Conservation (phyloP, 2,888 invertebrate genomes). For the Eristalis intricaria region DNA sequence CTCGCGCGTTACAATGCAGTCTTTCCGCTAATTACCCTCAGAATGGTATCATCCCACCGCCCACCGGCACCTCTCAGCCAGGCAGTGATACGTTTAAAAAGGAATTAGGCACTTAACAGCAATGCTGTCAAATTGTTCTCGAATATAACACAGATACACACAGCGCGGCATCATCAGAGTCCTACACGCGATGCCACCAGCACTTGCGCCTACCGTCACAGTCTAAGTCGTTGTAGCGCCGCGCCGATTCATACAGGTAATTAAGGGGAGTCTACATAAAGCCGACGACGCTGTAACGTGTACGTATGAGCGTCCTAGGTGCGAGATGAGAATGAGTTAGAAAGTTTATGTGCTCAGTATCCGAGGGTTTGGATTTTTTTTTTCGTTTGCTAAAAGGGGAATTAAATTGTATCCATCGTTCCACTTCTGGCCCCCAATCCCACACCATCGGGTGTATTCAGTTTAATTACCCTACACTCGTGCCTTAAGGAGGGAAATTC, state of each 20-base stretch:
- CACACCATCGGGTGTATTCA: neutral
- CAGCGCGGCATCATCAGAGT: conserved; percentile 7
- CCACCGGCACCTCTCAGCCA: neutral
- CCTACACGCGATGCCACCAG: neutral
- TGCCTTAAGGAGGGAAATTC: neutral
- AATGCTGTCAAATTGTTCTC: conserved; percentile 64
- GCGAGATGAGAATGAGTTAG: conserved; percentile 43
- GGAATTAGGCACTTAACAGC: conserved; percentile 66
- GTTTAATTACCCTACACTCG: conserved; percentile 16
- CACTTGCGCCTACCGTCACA: neutral
- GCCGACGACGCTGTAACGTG: neutral
- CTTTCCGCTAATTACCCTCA: conserved; percentile 67
- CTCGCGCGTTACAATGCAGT: conserved; percentile 55
- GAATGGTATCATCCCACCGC: conserved; percentile 38
- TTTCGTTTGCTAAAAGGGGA: neutral
- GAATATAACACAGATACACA: conserved; percentile 46
- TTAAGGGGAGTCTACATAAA: conserved; percentile 37
- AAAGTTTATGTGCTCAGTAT: conserved; percentile 23
- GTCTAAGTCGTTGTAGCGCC: conserved; percentile 26
- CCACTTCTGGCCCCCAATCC: neutral
- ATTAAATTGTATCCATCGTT: neutral
- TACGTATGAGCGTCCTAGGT: conserved; percentile 18
- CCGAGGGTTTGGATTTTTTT: neutral
- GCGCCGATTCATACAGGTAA: conserved; percentile 60
- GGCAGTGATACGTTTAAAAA: conserved; percentile 50